These are phyloP conservation scores for Drosophila bocqueti DNA, from an alignment of 1,140 invertebrate genomes.

Conservation along the genomic window DNA sequence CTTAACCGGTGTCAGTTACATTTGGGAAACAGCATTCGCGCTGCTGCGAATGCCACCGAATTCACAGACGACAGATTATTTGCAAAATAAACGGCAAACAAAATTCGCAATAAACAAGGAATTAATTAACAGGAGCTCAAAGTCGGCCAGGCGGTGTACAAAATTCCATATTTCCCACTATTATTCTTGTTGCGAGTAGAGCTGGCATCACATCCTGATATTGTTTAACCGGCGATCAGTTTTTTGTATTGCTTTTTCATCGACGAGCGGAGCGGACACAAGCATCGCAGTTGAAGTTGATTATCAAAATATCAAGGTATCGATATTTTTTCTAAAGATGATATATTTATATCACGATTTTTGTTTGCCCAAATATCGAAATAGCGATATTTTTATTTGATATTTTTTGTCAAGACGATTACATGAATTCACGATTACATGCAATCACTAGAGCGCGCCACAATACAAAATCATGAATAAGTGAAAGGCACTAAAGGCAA, in stretches of 20 bases:
- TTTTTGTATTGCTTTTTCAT: neutral
- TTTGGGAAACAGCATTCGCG: slow-evolving; percentile 8
- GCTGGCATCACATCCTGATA: neutral
- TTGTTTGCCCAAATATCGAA: too few relatives aligned
- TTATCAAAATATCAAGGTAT: too few relatives aligned
- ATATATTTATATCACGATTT: too few relatives aligned
- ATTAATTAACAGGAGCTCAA: slow-evolving; percentile 4
- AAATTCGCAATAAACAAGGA: slow-evolving; percentile 23
- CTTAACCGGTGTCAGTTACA: slow-evolving; percentile 18
- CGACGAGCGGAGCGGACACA: slow-evolving; percentile 1
- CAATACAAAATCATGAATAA: too few relatives aligned
- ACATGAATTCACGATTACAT: too few relatives aligned
- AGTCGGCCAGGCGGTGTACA: neutral
- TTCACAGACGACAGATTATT: neutral
- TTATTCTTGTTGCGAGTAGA: neutral
- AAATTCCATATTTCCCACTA: neutral
- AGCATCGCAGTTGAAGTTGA: neutral
- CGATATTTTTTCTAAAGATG: too few relatives aligned
- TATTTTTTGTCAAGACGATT: too few relatives aligned
- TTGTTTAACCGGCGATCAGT: slow-evolving; percentile 6
- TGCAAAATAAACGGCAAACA: slow-evolving; percentile 8
- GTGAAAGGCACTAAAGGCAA: too few relatives aligned
- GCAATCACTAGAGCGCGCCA: too few relatives aligned
- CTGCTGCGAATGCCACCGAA: slow-evolving; percentile 8
- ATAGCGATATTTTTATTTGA: too few relatives aligned